Evolutionary conservation across 2,888 invertebrate genomes (phyloP), one percentile per base, ranked within the genome.

Genomic region (Eristalinus sepulchralis): DNA sequence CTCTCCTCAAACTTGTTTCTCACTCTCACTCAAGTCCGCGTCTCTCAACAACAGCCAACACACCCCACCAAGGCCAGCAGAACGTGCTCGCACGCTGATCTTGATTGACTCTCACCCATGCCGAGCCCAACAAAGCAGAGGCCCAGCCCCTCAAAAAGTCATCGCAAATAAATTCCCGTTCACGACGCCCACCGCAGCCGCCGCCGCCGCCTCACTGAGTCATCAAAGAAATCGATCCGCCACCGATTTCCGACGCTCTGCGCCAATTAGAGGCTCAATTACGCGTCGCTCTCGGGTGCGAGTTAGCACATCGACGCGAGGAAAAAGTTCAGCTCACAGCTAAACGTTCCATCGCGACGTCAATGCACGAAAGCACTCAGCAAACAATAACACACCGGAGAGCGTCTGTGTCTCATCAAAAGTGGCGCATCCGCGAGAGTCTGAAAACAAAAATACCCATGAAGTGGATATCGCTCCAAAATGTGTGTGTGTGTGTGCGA

Each of bases 321-420:
- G 8, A 17, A 47, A 85, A 85, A 85, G 84, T 72, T n/a, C 24
- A 64, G 72, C 77, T 81, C 63, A 17, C 67, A 72, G 59, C 53
- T 81, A 33, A 68, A 85, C 67, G 27, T 81, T 57, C 57, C 13
- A n/a, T 31, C 33, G 36, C 59, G 39, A 36, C 59, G 47, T 24
- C 75, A 27, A 27, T 27, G 27, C 27, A 75, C 55, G 27, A 57
- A 57, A 70, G 59, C 76, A 85, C 76, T 67, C 72, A 22, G 57
- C 62, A 67, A 47, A 73, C 60, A 77, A 63, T 31, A 71, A 17
- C 53, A 57, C 13, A 57, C 22, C 8, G 13, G 57, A 13, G 53
- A 10, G 33, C 77, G 66, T 77, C 84, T 81, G 84, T 72, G 76
- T 76, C 62, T 77, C 81, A 62, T 85, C 81, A 24, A 22, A 9